Conservation (phyloP, 2,888 invertebrate genomes). For the Pandemis corylana region DNA sequence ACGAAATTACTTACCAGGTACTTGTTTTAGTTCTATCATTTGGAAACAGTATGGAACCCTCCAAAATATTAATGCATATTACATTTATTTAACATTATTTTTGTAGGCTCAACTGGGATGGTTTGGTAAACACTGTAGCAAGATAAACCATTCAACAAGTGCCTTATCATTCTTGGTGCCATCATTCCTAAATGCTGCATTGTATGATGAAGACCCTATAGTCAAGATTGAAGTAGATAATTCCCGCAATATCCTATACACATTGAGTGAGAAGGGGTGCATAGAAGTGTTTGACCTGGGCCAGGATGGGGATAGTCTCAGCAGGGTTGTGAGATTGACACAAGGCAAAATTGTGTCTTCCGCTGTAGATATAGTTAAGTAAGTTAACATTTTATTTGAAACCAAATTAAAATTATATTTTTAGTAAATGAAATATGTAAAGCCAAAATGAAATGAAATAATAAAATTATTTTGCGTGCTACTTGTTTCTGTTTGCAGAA, state of each 20-base stretch:
- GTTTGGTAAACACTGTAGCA: constrained; percentile 98
- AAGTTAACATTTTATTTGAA: constrained; percentile 69
- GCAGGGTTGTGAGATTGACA: constrained; percentile 89
- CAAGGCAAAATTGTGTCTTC: constrained; percentile 90
- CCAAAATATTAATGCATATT: not conserved
- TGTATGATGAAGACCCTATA: constrained; percentile 95
- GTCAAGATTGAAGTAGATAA: constrained; percentile 95
- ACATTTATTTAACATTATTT: not conserved
- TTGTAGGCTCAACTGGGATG: constrained; percentile 92
- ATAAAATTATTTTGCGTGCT: not conserved
- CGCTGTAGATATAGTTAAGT: constrained; percentile 93
- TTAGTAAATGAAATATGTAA: not conserved
- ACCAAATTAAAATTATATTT: constrained; percentile 79
- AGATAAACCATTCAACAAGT: constrained; percentile 96
- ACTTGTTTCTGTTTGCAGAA: not conserved
- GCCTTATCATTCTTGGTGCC: constrained; percentile 95
- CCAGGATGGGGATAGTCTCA: constrained; percentile 88
- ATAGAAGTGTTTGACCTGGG: constrained; percentile 96
- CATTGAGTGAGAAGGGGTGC: constrained; percentile 94
- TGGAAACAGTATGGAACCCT: too few species aligned
- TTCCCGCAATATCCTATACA: constrained; percentile 94
- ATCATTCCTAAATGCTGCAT: constrained; percentile 93
- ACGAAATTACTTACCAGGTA: constrained; percentile 97
- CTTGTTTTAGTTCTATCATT: constrained; percentile 10
- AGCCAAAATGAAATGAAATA: too few species aligned